Conservation (phyloP, 2,113 vertebrate species). For the Entomyzon cyanotis region DNA sequence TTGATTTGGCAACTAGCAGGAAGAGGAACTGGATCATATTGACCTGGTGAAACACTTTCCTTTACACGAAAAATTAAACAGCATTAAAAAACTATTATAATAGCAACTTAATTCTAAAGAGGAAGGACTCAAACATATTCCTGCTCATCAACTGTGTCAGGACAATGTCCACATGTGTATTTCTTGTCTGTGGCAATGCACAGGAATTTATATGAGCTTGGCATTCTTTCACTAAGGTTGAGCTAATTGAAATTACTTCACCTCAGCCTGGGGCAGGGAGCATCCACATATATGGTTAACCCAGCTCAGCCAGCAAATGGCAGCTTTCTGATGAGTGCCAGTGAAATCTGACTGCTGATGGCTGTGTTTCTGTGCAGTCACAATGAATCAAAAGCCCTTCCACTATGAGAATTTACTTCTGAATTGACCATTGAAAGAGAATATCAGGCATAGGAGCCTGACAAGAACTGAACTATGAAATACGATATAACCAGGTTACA, state of each 20-base stretch:
- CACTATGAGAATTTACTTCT: neutral
- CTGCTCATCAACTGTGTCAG: neutral
- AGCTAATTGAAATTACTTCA: neutral
- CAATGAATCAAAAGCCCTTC: neutral
- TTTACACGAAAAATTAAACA: neutral
- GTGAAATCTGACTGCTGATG: neutral
- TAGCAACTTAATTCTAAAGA: neutral
- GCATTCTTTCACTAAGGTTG: neutral
- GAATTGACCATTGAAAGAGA: neutral
- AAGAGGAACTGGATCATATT: neutral
- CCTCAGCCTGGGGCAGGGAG: neutral
- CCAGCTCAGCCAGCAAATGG: neutral
- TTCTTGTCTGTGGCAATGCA: neutral
- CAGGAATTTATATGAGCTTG: neutral
- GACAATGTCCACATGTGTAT: fast-evolving
- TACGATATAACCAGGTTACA: neutral
- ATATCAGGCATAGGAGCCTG: neutral
- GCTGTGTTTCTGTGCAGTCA: neutral
- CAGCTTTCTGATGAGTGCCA: neutral
- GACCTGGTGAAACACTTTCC: neutral
- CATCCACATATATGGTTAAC: fast-evolving
- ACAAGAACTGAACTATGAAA: neutral
- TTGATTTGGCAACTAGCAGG: neutral
- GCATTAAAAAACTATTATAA: neutral
- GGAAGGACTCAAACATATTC: neutral